Evolutionary conservation across 2,113 vertebrate species (phyloP).

Genomic region (Delphinapterus leucas): DNA sequence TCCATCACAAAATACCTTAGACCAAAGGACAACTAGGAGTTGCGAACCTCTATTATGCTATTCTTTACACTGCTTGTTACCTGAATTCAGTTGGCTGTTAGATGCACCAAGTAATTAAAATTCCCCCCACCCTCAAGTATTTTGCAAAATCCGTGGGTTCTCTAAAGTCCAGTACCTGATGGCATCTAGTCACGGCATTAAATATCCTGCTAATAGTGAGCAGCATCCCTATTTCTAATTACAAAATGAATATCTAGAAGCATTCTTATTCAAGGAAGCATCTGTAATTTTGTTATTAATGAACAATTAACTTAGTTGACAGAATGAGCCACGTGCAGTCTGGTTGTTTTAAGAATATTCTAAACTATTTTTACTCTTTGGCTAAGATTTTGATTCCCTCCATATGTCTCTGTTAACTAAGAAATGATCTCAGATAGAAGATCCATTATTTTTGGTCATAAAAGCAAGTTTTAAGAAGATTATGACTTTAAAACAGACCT

Average conservation of each 20-base stretch:
- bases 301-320: slow-evolving; percentile 14
- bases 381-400: neutral
- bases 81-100: neutral
- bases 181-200: neutral
- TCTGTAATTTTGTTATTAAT: slow-evolving; percentile 7
- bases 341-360: slow-evolving; percentile 17
- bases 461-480: neutral
- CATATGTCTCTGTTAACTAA: neutral
- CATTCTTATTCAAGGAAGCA: neutral
- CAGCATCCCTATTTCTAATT: neutral
- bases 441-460: neutral
- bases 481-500: neutral
- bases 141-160: slow-evolving; percentile 26
- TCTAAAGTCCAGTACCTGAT: neutral
- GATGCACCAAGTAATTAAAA: neutral
- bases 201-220: neutral
- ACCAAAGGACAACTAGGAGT: neutral
- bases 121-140: neutral
- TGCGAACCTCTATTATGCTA: accelerated
- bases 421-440: neutral
- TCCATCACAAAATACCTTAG: neutral
- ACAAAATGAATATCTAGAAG: neutral
- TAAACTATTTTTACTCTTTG: neutral
- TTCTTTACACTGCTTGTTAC: neutral
- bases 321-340: neutral